A percentile compares a stretch with the other conserved stretches of the same genome.
Evolutionary conservation across 1,140 invertebrate genomes (phyloP).

Genomic region (Sesamia nonagrioides): DNA sequence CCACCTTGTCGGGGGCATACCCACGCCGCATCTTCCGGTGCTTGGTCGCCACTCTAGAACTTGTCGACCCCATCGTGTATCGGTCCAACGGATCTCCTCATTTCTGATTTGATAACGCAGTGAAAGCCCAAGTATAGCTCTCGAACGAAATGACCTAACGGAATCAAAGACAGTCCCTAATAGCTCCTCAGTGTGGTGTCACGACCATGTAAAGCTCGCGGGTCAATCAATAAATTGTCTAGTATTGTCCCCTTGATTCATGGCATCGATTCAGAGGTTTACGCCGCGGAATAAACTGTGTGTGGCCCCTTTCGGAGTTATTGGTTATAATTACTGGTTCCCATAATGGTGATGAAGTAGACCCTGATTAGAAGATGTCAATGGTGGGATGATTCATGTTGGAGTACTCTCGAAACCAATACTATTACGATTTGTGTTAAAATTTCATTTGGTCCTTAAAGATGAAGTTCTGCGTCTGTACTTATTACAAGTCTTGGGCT

Average conservation of each 20-base stretch:
- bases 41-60: too few species aligned
- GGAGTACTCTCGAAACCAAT: background rate
- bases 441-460: too few species aligned
- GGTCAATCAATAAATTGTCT: conserved; percentile 59
- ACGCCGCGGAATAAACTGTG: conserved; percentile 42
- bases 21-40: too few species aligned
- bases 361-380: conserved; percentile 12
- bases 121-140: too few species aligned
- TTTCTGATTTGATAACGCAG: too few species aligned
- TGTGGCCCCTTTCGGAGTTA: conserved; percentile 51
- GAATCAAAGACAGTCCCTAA: conserved; percentile 10
- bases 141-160: background rate
- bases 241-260: conserved; percentile 57
- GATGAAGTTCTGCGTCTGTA: too few species aligned
- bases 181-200: conserved; percentile 6
- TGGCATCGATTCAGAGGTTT: conserved; percentile 48
- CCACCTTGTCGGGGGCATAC: too few species aligned
- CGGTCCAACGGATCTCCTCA: too few species aligned
- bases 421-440: too few species aligned
- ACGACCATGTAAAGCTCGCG: conserved; percentile 49
- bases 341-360: background rate
- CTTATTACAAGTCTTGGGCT: too few species aligned
- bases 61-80: too few species aligned
- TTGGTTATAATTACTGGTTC: conserved; percentile 7
- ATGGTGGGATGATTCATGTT: background rate